Conservation (phyloP, 2,888 invertebrate species). For the Andrena trimmerana region DNA sequence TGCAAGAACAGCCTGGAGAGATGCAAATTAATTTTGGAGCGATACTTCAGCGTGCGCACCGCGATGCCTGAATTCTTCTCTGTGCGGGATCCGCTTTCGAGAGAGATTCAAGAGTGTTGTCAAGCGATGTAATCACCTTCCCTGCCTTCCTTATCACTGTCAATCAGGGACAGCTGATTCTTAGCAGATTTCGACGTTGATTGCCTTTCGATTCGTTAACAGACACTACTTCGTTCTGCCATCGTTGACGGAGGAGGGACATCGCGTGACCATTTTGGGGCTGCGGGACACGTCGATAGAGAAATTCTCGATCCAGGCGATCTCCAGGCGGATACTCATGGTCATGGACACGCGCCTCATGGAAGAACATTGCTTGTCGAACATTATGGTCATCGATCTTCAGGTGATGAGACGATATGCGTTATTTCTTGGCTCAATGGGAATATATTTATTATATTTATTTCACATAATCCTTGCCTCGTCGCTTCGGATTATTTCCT, state of each 20-base stretch:
- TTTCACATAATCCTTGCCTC: too few species aligned
- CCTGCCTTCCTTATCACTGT: not conserved
- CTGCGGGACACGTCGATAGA: slow-evolving; percentile 77
- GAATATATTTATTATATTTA: too few species aligned
- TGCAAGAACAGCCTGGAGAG: slow-evolving; percentile 84
- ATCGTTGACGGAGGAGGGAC: slow-evolving; percentile 81
- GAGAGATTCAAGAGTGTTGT: slow-evolving; percentile 80
- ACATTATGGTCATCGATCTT: slow-evolving; percentile 82
- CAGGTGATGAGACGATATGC: slow-evolving; percentile 71
- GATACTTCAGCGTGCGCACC: slow-evolving; percentile 82
- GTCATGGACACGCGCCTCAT: slow-evolving; percentile 80
- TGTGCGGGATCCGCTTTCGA: slow-evolving; percentile 80
- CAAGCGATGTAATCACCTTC: slow-evolving; percentile 76
- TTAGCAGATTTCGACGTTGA: not conserved
- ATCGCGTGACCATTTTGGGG: slow-evolving; percentile 81
- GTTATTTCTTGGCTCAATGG: too few species aligned
- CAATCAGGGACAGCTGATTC: not conserved
- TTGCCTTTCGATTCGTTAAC: not conserved
- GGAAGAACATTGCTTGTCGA: slow-evolving; percentile 81
- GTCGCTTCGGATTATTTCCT: too few species aligned
- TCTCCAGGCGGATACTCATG: slow-evolving; percentile 82
- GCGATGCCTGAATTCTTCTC: slow-evolving; percentile 83
- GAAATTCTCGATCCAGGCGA: slow-evolving; percentile 79
- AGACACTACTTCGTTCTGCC: slow-evolving; percentile 83
- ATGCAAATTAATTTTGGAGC: slow-evolving; percentile 82